Percentiles rank a stretch among this genome's conserved stretches.
Evolutionary conservation across 53 echinoderm and acorn worm genomes (phyloP).

Genomic region (Arbacia lixula): DNA sequence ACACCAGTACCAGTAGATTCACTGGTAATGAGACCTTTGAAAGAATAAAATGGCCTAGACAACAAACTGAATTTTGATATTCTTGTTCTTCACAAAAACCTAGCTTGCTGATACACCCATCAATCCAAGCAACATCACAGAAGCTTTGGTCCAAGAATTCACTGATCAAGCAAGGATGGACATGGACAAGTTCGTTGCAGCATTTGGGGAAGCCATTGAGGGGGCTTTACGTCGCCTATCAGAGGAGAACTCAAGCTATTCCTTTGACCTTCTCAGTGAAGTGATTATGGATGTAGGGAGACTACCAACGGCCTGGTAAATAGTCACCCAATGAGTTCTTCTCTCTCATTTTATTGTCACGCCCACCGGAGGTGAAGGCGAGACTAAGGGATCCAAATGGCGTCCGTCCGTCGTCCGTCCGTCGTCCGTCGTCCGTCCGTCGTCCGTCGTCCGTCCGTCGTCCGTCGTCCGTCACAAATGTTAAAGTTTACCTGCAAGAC

Average conservation of each 20-base stretch:
- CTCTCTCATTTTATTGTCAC: not conserved
- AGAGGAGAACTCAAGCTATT: constrained; percentile 3
- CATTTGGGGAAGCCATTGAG: constrained; percentile 16
- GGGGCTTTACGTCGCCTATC: not conserved
- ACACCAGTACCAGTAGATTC: too few species aligned
- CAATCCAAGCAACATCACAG: constrained; percentile 32
- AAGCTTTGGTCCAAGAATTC: constrained; percentile 16
- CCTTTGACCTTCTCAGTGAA: constrained; percentile 4
- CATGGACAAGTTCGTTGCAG: constrained; percentile 8
- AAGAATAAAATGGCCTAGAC: too few species aligned
- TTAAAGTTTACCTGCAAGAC: too few species aligned
- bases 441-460: too few species aligned
- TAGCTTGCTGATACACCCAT: constrained; percentile 19
- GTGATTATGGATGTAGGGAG: constrained; percentile 44
- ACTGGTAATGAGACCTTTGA: too few species aligned
- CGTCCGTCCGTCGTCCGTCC: too few species aligned
- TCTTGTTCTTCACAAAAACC: too few species aligned
- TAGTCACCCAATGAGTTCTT: not conserved
- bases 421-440: too few species aligned
- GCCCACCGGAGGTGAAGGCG: too few species aligned
- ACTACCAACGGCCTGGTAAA: constrained; percentile 33
- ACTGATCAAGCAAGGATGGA: not conserved
- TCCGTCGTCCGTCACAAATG: too few species aligned
- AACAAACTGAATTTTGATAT: not conserved
- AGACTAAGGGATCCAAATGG: too few species aligned